A percentile compares a stretch with the other conserved stretches of the same genome.
These are phyloP conservation scores for Drosophila auraria DNA, from an alignment of 1,140 invertebrate species.

Conservation along the genomic window DNA sequence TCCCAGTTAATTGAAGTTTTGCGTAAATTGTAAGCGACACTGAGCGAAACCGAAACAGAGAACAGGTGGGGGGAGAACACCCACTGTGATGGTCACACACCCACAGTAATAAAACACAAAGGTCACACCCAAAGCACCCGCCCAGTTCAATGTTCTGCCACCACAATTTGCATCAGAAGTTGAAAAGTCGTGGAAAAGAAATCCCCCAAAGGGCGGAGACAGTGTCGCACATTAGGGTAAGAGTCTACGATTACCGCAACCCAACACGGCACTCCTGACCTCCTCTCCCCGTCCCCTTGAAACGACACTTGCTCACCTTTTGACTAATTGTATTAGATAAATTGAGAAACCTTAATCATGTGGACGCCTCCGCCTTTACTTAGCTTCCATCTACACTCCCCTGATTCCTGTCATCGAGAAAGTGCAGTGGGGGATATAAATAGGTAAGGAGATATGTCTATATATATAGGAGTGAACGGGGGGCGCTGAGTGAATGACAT, in stretches of 20 bases:
- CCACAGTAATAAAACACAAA: slow-evolving; percentile 33
- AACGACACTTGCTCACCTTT: slow-evolving; percentile 57
- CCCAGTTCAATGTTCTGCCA: slow-evolving; percentile 27
- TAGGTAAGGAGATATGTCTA: background rate
- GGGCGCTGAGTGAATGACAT: slow-evolving; percentile 30
- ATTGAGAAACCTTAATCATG: slow-evolving; percentile 82
- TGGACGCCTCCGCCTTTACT: slow-evolving; percentile 47
- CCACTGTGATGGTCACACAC: slow-evolving; percentile 10
- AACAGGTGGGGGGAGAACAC: background rate
- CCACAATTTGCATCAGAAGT: slow-evolving; percentile 64
- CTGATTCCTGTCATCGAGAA: slow-evolving; percentile 23
- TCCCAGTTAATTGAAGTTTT: slow-evolving; percentile 34
- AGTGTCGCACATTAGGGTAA: slow-evolving; percentile 62
- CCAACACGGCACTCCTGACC: slow-evolving; percentile 19
- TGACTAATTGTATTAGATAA: slow-evolving; percentile 84
- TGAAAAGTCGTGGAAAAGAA: slow-evolving; percentile 59
- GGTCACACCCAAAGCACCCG: slow-evolving; percentile 36
- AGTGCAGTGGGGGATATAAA: slow-evolving; percentile 41
- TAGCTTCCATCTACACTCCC: slow-evolving; percentile 13
- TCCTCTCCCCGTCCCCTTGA: background rate
- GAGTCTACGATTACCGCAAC: slow-evolving; percentile 73
- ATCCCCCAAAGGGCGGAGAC: slow-evolving; percentile 18
- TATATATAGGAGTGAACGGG: background rate
- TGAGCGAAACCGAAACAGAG: background rate
- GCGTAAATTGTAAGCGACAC: background rate